Percentiles rank a stretch among this genome's conserved stretches.
Evolutionary conservation across 1,140 invertebrate genomes (phyloP).

Genomic region (Pteromalus puparum): DNA sequence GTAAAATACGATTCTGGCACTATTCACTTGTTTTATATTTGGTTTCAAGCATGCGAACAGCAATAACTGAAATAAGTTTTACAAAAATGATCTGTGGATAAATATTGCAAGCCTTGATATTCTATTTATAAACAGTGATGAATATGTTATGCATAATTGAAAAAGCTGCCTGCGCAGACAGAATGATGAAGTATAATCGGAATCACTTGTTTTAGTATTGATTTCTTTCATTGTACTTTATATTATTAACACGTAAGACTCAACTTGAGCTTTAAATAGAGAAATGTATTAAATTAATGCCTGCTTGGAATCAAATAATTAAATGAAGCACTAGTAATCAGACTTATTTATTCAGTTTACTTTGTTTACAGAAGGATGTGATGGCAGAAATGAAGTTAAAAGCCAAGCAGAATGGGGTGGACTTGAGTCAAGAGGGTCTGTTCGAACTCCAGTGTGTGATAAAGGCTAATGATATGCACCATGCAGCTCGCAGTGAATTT

Average conservation of each 20-base stretch:
- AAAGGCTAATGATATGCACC: slow-evolving; percentile 68
- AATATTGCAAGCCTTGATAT: not conserved
- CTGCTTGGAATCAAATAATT: not conserved
- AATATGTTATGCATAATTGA: not conserved
- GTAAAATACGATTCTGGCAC: not conserved
- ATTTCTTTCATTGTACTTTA: not conserved
- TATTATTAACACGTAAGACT: not conserved
- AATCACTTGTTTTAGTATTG: not conserved
- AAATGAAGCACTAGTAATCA: not conserved
- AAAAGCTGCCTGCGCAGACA: not conserved
- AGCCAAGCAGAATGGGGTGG: slow-evolving; percentile 30
- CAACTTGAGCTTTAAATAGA: not conserved
- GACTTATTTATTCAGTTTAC: not conserved
- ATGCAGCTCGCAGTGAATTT: slow-evolving; percentile 67
- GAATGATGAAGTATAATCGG: not conserved
- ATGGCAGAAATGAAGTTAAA: slow-evolving; percentile 46
- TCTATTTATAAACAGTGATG: not conserved
- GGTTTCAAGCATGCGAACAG: no score
- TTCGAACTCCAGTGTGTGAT: slow-evolving; percentile 71
- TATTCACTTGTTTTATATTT: not conserved
- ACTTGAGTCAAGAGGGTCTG: slow-evolving; percentile 61
- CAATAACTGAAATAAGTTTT: not conserved
- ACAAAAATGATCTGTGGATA: not conserved
- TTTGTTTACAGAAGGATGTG: slow-evolving; percentile 24
- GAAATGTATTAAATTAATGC: not conserved